Base-by-base conservation (phyloP, 2,113 vertebrate species). In the Carollia perspicillata region DNA sequence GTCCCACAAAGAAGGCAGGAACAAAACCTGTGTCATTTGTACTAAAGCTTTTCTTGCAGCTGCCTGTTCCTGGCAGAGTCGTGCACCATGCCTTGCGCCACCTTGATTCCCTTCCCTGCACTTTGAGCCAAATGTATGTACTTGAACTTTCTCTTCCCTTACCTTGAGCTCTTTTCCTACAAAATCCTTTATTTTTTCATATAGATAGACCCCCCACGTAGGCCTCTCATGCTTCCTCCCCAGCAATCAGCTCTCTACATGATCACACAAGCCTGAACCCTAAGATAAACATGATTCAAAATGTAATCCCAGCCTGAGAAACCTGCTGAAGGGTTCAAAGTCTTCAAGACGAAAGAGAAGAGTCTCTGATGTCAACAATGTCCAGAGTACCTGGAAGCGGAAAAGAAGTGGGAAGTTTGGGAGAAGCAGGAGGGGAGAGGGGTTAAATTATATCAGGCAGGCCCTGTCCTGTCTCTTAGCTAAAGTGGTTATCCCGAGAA, bases 21-120 rank as follows among this genome's bases (percentile, higher is more conserved):
- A 44, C 2, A 12, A 35, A 28, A 42, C 5, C 35, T 5, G 0
- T 3, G 0, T 6, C 3, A 4, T 51, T 14, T 49, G 33, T 16
- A 58, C 16, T 12, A 90, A 47, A 33, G 20, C 37, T 28, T 47
- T 66, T 51, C 30, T 1, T 20, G 4, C 11, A 13, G 9, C 33
- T 63, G 11, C 71, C 44, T 35, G 42, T n/a, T 63, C 66, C 72
- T 55, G 1, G 37, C 16, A 12, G 77, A 55, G 20, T 23, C 26
- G 20, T 10, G 8, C 18, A 16, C 9, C 2, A 1, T 14, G 9
- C 9, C 28, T 1, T 14, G 17, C 28, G 35, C 88, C 71, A 69
- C 20, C 69, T 49, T 23, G 4, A 18, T 26, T 51, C 14, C 44
- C n/a, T 65, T 47, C 5, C 22, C 9, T 13, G n/a, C 5, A 6